Percentiles rank a stretch among this genome's conserved stretches.
phyloP scores from a whole-genome alignment of 2,888 invertebrate genomes.

The Ischnus inquisitorius region DNA sequence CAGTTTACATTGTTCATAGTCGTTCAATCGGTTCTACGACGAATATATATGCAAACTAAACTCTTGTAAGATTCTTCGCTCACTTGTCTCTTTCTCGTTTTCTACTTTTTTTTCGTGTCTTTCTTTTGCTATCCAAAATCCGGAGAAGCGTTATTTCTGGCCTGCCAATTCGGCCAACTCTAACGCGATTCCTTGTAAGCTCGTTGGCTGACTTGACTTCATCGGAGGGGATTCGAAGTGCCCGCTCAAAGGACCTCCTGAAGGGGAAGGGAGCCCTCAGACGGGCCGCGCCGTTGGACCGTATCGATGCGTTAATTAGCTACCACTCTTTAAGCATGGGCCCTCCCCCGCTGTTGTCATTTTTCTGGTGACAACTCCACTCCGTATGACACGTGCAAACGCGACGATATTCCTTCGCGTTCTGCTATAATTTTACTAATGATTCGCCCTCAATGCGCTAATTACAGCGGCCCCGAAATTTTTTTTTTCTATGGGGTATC shows the following conservation, averaged over 20 bases:
- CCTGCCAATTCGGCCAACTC: conserved; percentile 67
- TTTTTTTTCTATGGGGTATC: no score
- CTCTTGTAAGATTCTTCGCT: neutral
- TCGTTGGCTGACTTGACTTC: conserved; percentile 40
- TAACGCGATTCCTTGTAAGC: conserved; percentile 67
- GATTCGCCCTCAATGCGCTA: conserved; percentile 31
- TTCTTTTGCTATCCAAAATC: conserved; percentile 58
- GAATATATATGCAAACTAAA: neutral
- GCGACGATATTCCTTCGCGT: neutral
- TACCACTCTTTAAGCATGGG: conserved; percentile 69
- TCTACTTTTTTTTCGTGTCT: conserved; percentile 2
- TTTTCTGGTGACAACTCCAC: conserved; percentile 73
- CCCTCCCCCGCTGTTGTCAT: conserved; percentile 57
- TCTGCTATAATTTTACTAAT: conserved; percentile 59
- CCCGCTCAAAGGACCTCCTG: conserved; percentile 74
- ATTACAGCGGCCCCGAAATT: neutral
- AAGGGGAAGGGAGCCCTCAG: conserved; percentile 71
- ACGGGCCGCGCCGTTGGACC: conserved; percentile 77
- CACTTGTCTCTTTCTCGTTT: neutral
- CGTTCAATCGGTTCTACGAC: neutral
- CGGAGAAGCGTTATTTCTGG: conserved; percentile 73
- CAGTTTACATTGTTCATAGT: neutral
- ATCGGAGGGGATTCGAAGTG: conserved; percentile 73
- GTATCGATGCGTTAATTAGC: conserved; percentile 81
- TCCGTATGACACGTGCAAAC: conserved; percentile 70